phyloP scores from a whole-genome alignment of 1,140 invertebrate species.

The Gryllus bimaculatus region DNA sequence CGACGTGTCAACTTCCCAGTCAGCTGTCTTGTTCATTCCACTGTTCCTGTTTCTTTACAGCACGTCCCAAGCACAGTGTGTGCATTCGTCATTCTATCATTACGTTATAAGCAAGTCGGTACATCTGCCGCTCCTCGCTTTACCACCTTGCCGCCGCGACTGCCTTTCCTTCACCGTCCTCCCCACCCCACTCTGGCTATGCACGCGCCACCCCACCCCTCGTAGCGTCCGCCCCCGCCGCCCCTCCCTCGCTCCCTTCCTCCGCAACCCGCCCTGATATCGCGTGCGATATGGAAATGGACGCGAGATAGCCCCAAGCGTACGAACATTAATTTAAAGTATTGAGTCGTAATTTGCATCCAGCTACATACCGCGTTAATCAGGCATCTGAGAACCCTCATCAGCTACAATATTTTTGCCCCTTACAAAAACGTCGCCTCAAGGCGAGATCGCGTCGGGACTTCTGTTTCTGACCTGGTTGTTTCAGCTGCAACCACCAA shows the following conservation, averaged over 20 bases:
- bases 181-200: not conserved
- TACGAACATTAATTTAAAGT: not conserved
- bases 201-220: not conserved
- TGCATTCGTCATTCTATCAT: too few relatives aligned
- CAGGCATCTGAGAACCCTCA: not conserved
- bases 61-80: too few relatives aligned
- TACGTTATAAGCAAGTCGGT: too few relatives aligned
- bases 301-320: not conserved
- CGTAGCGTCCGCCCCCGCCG: not conserved
- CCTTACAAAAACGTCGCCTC: too few relatives aligned
- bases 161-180: not conserved
- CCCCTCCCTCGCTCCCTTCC: not conserved
- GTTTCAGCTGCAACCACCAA: too few relatives aligned
- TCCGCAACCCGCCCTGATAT: not conserved
- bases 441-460: not conserved
- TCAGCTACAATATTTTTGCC: not conserved
- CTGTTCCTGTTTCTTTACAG: too few relatives aligned
- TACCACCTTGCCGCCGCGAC: too few relatives aligned
- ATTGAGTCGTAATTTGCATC: not conserved
- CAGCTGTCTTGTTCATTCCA: too few relatives aligned
- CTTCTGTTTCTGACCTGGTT: too few relatives aligned
- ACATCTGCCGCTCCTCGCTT: too few relatives aligned
- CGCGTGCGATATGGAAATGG: not conserved
- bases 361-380: not conserved
- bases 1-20: too few relatives aligned